These are phyloP conservation scores for Archips crataeganus DNA, from an alignment of 2,888 invertebrate genomes.

Conservation along the genomic window DNA sequence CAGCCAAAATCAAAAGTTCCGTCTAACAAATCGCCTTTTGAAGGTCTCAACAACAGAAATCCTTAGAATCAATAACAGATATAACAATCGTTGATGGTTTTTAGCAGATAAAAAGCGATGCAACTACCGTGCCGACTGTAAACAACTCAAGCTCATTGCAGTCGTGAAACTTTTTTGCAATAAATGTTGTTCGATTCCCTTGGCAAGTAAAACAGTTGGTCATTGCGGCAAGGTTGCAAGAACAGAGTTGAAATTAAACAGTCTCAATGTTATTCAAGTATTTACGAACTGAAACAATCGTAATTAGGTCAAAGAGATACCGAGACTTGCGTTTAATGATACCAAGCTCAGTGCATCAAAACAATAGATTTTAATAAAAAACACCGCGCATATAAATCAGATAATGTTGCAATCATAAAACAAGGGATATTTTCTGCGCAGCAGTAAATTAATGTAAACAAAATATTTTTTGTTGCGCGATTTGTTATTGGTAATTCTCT, in stretches of 20 bases:
- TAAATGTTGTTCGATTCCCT: background rate
- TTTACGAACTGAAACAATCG: conserved; percentile 10
- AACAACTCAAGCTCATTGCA: background rate
- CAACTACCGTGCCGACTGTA: background rate
- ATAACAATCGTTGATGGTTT: conserved; percentile 25
- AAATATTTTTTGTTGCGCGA: conserved; percentile 6
- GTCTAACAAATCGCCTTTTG: background rate
- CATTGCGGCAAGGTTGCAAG: background rate
- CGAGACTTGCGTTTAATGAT: background rate
- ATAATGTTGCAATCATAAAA: conserved; percentile 18
- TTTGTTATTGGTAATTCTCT: conserved; percentile 1
- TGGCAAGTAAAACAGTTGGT: background rate
- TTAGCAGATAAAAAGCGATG: conserved; percentile 22
- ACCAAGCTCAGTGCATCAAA: background rate
- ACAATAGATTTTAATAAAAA: conserved; percentile 18
- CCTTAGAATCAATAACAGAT: background rate
- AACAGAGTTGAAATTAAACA: background rate
- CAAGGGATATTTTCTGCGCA: conserved; percentile 10
- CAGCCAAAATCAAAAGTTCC: background rate
- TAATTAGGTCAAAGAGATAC: conserved; percentile 19
- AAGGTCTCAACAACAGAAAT: background rate
- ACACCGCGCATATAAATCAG: conserved; percentile 16
- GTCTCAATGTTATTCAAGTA: background rate
- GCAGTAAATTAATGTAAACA: conserved; percentile 15
- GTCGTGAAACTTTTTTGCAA: background rate